Evolutionary conservation across 2,888 invertebrate genomes (phyloP).

Genomic region (Volucella inanis): DNA sequence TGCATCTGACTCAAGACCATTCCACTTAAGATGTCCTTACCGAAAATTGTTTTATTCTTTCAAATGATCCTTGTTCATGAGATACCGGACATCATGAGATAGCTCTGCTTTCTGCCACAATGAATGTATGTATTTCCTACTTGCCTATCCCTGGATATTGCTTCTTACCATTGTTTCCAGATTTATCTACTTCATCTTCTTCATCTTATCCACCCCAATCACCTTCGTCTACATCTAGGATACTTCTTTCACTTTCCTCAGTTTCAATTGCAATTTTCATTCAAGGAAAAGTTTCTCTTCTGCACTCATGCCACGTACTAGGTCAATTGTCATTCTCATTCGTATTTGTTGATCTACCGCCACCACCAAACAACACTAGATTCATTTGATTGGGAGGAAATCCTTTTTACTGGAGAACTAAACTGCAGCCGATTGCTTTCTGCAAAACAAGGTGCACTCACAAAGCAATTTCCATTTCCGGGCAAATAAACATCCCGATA

Average conservation of each 20-base stretch:
- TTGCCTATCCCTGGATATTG: no score
- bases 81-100: conserved; percentile 24
- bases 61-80: conserved; percentile 32
- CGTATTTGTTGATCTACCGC: background rate
- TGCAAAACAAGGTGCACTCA: background rate
- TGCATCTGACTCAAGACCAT: background rate
- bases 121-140: no score
- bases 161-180: no score
- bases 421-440: background rate
- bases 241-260: background rate
- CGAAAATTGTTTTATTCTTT: conserved; percentile 53
- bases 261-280: conserved; percentile 27
- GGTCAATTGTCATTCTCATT: background rate
- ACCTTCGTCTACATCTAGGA: no score
- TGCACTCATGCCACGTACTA: conserved; percentile 29
- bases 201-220: no score
- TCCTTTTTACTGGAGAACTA: background rate
- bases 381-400: background rate
- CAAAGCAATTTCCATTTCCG: background rate
- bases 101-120: background rate
- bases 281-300: conserved; percentile 27
- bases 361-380: no score
- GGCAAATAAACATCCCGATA: no score
- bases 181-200: no score
- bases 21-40: conserved; percentile 19